These are phyloP conservation scores for Ischnura elegans DNA, from an alignment of 2,888 invertebrate species.

Conservation along the genomic window DNA sequence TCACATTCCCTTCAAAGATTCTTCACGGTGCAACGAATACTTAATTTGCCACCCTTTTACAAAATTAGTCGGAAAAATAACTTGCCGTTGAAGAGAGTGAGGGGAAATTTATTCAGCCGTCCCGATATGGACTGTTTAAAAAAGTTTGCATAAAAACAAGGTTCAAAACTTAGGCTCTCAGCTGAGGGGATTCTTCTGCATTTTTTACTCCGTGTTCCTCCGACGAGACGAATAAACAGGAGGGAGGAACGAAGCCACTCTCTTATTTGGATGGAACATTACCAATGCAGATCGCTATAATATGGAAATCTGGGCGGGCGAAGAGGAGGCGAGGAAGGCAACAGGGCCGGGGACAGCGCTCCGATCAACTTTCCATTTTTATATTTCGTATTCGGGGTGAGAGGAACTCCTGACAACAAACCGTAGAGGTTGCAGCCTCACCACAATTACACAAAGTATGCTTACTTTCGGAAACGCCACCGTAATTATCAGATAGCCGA, in stretches of 20 bases:
- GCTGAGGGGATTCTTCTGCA: not conserved
- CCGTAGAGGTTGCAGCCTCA: too few relatives aligned
- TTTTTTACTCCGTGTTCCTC: not conserved
- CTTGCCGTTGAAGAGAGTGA: not conserved
- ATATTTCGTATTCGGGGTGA: constrained; percentile 30
- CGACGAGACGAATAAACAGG: not conserved
- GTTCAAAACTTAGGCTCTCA: constrained; percentile 20
- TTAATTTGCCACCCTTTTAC: not conserved
- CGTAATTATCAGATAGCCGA: too few relatives aligned
- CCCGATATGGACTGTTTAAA: not conserved
- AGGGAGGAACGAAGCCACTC: not conserved
- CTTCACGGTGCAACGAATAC: not conserved
- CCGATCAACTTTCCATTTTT: constrained; percentile 51
- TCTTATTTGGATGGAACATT: constrained; percentile 52
- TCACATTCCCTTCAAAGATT: not conserved
- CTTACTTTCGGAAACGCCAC: too few relatives aligned
- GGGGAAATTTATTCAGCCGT: not conserved
- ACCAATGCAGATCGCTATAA: constrained; percentile 64
- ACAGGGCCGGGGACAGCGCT: not conserved
- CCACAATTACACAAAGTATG: too few relatives aligned
- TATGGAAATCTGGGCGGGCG: constrained; percentile 54
- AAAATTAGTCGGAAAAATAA: not conserved
- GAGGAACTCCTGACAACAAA: too few relatives aligned
- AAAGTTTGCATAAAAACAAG: constrained; percentile 45
- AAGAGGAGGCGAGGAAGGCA: constrained; percentile 15